A percentile compares a stretch with the other conserved stretches of the same genome.
Evolutionary conservation across 2,797 vertebrate genomes (phyloP).

Genomic region (Hippocampus kuda): DNA sequence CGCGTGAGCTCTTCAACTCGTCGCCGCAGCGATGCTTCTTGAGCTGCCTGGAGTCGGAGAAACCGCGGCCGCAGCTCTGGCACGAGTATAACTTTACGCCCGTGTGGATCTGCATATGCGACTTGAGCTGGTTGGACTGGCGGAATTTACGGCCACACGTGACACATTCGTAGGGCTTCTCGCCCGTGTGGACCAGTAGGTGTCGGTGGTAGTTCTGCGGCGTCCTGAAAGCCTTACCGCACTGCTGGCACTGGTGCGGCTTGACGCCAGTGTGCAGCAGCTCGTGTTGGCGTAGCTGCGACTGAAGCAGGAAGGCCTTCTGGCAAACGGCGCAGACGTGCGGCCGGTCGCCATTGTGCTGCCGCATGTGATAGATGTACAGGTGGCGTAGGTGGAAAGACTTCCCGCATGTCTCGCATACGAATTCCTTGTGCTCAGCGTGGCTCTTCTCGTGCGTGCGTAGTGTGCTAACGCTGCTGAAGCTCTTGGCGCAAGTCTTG

Average conservation of each 20-base stretch:
- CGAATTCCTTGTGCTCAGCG: conserved; percentile 53
- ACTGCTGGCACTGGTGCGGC: conserved; percentile 51
- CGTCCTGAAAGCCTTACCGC: conserved; percentile 55
- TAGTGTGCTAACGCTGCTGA: conserved; percentile 46
- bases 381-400: conserved; percentile 58
- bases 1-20: accelerated
- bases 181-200: conserved; percentile 61
- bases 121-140: conserved; percentile 61
- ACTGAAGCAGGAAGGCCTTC: conserved; percentile 50
- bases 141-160: conserved; percentile 55
- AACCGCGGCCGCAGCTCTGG: conserved; percentile 47
- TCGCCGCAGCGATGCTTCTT: conserved; percentile 58
- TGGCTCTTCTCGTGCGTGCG: conserved; percentile 60
- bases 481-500: conserved; percentile 49
- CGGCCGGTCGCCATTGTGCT: conserved; percentile 58
- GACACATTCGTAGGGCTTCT: conserved; percentile 58
- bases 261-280: conserved; percentile 55
- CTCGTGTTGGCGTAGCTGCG: conserved; percentile 57
- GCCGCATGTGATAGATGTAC: conserved; percentile 54
- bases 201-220: conserved; percentile 55
- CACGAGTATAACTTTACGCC: conserved; percentile 58
- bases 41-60: conserved; percentile 61
- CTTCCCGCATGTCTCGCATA: conserved; percentile 55
- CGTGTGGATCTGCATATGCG: conserved; percentile 63
- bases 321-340: conserved; percentile 51